Base-by-base conservation (phyloP, 2,113 vertebrate genomes). In the Agelaius tricolor region DNA sequence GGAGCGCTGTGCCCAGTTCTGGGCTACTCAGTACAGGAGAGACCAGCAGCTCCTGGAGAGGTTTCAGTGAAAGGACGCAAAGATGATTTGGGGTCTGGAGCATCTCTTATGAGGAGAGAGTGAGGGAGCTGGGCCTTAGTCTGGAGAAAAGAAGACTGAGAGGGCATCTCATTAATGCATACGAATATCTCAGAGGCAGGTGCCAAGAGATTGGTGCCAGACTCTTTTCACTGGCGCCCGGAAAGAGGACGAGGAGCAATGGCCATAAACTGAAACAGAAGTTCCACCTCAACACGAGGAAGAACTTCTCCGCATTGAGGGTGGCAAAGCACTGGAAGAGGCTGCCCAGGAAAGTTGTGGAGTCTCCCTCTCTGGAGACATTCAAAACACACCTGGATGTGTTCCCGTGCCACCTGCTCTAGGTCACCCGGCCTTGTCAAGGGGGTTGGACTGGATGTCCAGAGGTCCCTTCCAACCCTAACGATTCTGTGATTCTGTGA, bases 61-160 rank as follows among this genome's bases (percentile, higher is more conserved):
- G 16, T 4, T 2, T 3, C 30, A 19, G 4, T 2, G 4, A 5
- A 54, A 20, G 4, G 20, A 18, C 11, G 11, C 23, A 41, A 26
- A n/a, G 20, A 22, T 9, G 30, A 19, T 55, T 21, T 35, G 47
- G 4, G 21, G 20, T 54, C 14, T 59, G 52, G 15, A 51, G 52
- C 23, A 28, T 7, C 31, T 24, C 12, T 24, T 10, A 8, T 1
- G 24, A 83, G 28, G 23, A 54, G 23, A 67, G 13, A 61, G n/a
- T 68, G 39, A 5, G 7, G 17, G 21, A 83, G 13, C 5, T 31
- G 55, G 39, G 24, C 1, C 1, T 80, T 23, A 51, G 31, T 28
- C 18, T 28, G 28, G 13, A 35, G 10, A 46, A 46, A 46, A 46
- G 44, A 39, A n/a, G 11, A 13, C 7, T n/a, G 30, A 83, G 51